These are phyloP conservation scores for Ostrea edulis DNA, from an alignment of 1,140 invertebrate genomes.

Conservation along the genomic window DNA sequence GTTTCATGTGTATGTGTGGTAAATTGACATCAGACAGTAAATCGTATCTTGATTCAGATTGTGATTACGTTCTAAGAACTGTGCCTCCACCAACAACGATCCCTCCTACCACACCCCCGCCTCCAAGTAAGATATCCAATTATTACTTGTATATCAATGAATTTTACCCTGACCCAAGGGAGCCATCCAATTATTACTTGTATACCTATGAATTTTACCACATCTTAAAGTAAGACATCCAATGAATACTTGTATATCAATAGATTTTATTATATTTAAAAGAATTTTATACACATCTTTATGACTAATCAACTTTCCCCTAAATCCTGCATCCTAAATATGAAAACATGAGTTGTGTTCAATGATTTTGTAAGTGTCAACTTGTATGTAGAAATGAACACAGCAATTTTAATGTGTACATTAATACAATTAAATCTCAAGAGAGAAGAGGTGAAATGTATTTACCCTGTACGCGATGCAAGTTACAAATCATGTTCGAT, in stretches of 20 bases:
- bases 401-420: not conserved
- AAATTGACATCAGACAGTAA: too few species aligned
- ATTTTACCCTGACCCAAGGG: not conserved
- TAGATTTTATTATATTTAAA: not conserved
- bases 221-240: not conserved
- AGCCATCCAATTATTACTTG: not conserved
- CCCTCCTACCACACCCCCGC: not conserved
- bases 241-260: not conserved
- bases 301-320: not conserved
- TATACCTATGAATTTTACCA: not conserved
- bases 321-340: not conserved
- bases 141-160: not conserved
- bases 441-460: not conserved
- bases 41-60: too few species aligned
- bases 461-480: not conserved
- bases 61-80: not conserved
- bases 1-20: too few species aligned
- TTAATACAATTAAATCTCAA: not conserved
- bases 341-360: not conserved
- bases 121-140: constrained; percentile 9
- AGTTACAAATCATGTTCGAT: not conserved
- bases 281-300: not conserved
- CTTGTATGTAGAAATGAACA: not conserved
- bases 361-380: not conserved
- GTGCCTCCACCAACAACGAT: not conserved